These are phyloP conservation scores for Drosophila cardini DNA, from an alignment of 1,140 invertebrate species.

Conservation along the genomic window DNA sequence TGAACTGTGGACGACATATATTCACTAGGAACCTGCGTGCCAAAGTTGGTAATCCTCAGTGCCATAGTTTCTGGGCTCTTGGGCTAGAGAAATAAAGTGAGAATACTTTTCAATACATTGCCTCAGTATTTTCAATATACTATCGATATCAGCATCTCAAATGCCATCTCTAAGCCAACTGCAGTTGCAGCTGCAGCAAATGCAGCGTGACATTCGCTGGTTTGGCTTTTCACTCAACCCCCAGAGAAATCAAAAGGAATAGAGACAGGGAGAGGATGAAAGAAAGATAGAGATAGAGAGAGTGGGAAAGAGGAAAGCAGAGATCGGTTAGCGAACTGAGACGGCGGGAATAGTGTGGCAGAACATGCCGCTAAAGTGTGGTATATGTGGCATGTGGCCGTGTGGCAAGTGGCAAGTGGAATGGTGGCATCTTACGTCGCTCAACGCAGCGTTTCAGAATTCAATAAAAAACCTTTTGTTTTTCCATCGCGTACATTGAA, in stretches of 20 bases:
- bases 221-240: conserved; percentile 61
- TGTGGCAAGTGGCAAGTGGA: conserved; percentile 1
- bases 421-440: conserved; percentile 24
- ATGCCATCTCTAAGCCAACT: neutral
- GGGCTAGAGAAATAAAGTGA: too few relatives aligned
- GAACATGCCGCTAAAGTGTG: conserved; percentile 49
- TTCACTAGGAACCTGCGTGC: too few relatives aligned
- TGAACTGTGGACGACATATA: too few relatives aligned
- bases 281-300: neutral
- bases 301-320: neutral
- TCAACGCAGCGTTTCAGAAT: conserved; percentile 71
- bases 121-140: too few relatives aligned
- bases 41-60: too few relatives aligned
- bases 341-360: neutral
- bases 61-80: too few relatives aligned
- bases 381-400: conserved; percentile 29
- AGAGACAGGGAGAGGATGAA: neutral
- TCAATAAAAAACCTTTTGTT: conserved; percentile 82
- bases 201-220: conserved; percentile 77
- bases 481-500: conserved; percentile 69
- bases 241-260: neutral
- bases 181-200: conserved; percentile 48
- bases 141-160: too few relatives aligned
- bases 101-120: too few relatives aligned
- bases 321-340: neutral